Evolutionary conservation across 2,113 vertebrate species (phyloP).

Genomic region (Pelodiscus sinensis): DNA sequence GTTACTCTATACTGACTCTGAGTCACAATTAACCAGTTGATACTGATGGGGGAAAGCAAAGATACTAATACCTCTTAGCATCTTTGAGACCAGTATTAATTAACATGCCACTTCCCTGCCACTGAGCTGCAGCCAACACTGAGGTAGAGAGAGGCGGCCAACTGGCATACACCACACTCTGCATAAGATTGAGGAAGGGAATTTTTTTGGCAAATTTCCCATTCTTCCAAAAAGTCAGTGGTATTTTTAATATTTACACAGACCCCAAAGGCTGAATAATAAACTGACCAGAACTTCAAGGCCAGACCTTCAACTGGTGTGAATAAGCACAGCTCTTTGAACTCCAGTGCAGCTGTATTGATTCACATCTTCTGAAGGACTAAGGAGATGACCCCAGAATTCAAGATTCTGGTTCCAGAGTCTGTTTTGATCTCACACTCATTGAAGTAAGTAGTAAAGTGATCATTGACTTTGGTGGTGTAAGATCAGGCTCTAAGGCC

Average conservation of each 20-base stretch:
- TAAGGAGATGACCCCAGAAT: constrained; percentile 28
- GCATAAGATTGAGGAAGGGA: background rate
- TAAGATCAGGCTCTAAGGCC: background rate
- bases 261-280: background rate
- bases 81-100: background rate
- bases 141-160: background rate
- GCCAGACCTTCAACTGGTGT: constrained; percentile 59
- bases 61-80: background rate
- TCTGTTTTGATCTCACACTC: background rate
- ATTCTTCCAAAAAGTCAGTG: background rate
- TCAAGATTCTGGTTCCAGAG: background rate
- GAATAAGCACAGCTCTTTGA: constrained; percentile 56
- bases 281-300: constrained; percentile 57
- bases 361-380: constrained; percentile 42
- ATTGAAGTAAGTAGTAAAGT: background rate
- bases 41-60: background rate
- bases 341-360: constrained; percentile 54
- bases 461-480: background rate
- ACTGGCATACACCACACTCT: background rate
- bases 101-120: background rate
- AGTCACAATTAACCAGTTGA: background rate
- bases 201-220: background rate
- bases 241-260: background rate
- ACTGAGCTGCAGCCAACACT: background rate
- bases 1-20: background rate